Evolutionary conservation across 1,140 invertebrate species (phyloP), one percentile per base, ranked within the genome.

Genomic region (Elymnias hypermnestra): DNA sequence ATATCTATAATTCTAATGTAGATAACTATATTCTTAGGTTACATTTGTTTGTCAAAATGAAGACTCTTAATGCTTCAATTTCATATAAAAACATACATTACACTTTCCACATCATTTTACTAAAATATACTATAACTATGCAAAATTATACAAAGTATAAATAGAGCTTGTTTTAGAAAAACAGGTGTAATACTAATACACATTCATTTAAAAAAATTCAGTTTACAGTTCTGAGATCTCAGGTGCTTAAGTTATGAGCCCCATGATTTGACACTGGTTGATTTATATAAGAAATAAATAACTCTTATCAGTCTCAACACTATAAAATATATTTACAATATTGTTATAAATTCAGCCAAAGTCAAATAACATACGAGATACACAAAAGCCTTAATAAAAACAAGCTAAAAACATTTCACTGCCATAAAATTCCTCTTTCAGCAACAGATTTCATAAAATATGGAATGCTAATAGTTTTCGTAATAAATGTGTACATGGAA

Each of bases 241-340:
- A 44, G 44, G 29, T 26, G 44, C 48, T 46, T 42, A 41, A 39
- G 38, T 57, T 42, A 44, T 45, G 37, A 48, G 47, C 40, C 67
- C 59, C 68, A 69, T 75, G 51, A 77, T 77, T 79, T 77, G 69
- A 74, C 68, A 76, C 70, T 69, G 67, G 64, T 73, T 74, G 68
- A 74, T 74, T 75, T 71, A 73, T 55, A 70, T 74, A 79, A 59
- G 50, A 71, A 83, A 81, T 74, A 83, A 82, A 82, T 82, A 82
- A 78, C 69, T 72, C 59, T 66, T 79, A 81, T 83, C 77, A 83
- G 79, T 83, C 77, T 83, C 72, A 78, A 73, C 49, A 75, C 70
- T 75, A 78, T 73, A 72, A 72, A 79, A 68, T 82, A 63, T 82
- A 83, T 79, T 53, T 83, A 83, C 77, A 79, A 68, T 68, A 67